A percentile compares a stretch with the other conserved stretches of the same genome.
phyloP scores from a whole-genome alignment of 2,113 vertebrate species.

The Bujurquina vittata region DNA sequence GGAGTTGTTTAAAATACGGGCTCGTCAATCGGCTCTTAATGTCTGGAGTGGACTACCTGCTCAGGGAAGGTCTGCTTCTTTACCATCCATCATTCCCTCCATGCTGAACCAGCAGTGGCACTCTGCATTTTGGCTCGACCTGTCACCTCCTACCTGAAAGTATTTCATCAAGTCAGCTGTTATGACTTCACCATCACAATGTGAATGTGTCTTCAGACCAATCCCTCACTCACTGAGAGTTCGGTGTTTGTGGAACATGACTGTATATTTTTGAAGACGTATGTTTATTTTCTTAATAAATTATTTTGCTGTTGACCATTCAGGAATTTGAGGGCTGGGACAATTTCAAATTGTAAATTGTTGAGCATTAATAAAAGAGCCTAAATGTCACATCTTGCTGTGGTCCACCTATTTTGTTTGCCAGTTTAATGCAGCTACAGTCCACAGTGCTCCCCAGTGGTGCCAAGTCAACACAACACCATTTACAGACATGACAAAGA shows the following conservation, averaged over 20 bases:
- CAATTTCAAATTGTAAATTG: constrained; percentile 52
- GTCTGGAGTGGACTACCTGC: constrained; percentile 13
- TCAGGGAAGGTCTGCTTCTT: constrained; percentile 25
- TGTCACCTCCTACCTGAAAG: constrained; percentile 35
- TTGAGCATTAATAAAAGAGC: constrained; percentile 32
- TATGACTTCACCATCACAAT: constrained; percentile 52
- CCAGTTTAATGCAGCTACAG: neutral
- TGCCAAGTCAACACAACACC: neutral
- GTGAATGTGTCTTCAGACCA: constrained; percentile 63
- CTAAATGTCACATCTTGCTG: constrained; percentile 20
- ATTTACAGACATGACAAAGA: neutral
- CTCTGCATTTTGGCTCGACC: neutral
- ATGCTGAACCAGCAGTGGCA: neutral
- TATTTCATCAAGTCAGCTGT: constrained; percentile 41
- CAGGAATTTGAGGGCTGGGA: constrained; percentile 34
- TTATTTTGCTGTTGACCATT: constrained; percentile 71
- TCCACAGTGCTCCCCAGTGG: constrained; percentile 21
- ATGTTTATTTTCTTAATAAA: constrained; percentile 78
- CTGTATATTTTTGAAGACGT: constrained; percentile 77
- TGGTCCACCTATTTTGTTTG: neutral
- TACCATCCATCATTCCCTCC: constrained; percentile 4
- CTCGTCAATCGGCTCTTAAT: neutral
- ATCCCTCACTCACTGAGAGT: constrained; percentile 25
- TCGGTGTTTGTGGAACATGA: constrained; percentile 54
- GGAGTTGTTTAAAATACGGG: neutral